Percentiles rank a stretch among this genome's conserved stretches.
phyloP scores from a whole-genome alignment of 2,888 invertebrate genomes.

The Deroplatys truncata region DNA sequence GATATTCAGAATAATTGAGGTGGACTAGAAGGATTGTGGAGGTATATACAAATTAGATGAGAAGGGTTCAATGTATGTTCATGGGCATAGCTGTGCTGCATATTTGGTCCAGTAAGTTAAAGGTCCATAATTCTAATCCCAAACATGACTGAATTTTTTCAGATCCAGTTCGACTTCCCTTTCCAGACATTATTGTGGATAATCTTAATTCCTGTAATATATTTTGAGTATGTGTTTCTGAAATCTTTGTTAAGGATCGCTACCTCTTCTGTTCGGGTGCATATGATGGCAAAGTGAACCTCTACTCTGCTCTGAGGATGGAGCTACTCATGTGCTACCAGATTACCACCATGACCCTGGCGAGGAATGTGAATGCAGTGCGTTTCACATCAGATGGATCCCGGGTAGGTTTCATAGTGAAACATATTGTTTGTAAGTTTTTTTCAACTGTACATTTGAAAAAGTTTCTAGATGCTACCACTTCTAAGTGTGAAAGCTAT shows the following conservation, averaged over 20 bases:
- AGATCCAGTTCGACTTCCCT: too few relatives aligned
- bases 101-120: too few relatives aligned
- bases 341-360: slow-evolving; percentile 44
- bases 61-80: too few relatives aligned
- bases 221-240: background rate
- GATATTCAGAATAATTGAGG: too few relatives aligned
- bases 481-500: background rate
- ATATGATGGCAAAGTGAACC: slow-evolving; percentile 48
- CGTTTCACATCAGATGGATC: slow-evolving; percentile 47
- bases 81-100: too few relatives aligned
- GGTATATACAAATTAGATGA: too few relatives aligned
- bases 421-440: background rate
- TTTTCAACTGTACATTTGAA: background rate
- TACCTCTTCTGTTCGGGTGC: slow-evolving; percentile 49
- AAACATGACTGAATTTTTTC: too few relatives aligned
- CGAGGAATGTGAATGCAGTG: slow-evolving; percentile 46
- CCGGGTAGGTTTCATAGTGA: slow-evolving; percentile 36
- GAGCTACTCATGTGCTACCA: slow-evolving; percentile 46
- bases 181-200: too few relatives aligned
- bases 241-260: slow-evolving; percentile 41
- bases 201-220: too few relatives aligned
- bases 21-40: too few relatives aligned
- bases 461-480: background rate
- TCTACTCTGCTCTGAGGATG: slow-evolving; percentile 45
- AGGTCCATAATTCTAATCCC: too few relatives aligned